Evolutionary conservation across 2,797 vertebrate genomes (phyloP), one percentile per base, ranked within the genome.

Genomic region (Gadopsis marmoratus): DNA sequence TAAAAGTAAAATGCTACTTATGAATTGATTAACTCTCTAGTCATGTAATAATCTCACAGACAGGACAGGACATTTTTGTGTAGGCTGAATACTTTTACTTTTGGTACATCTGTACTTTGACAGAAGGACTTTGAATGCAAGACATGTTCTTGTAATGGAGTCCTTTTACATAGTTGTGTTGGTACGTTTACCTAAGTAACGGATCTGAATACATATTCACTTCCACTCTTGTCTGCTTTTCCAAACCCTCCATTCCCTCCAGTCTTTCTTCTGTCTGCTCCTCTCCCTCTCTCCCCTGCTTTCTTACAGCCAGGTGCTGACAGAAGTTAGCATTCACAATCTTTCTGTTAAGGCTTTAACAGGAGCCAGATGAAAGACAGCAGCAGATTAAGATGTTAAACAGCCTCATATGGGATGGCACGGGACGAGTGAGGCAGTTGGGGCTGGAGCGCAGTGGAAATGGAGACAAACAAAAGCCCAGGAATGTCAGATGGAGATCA

Each of bases 291-390:
- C 78, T 83, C 71, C 78, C 66, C 80, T 64, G 71, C 89, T 80
- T 89, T 88, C 90, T 94, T 93, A 94, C 93, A 90, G 90, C 55
- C 73, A 93, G 93, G 93, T 78, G 95, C 90, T 95, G 95, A 96
- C 93, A 95, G 95, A 95, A 92, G 90, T 93, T 88, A 84, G 91
- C 93, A 89, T 94, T 95, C 92, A 92, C 86, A 92, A 89, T 93
- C 93, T 94, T 91, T 94, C 90, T 92, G 90, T 89, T 90, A 80
- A 88, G 92, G 94, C 88, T 90, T 93, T 95, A 94, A 95, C 94
- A 93, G 92, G 91, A 94, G 91, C 87, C 91, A 95, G 95, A 94
- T 95, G 95, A 96, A 95, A 95, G 95, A 95, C 94, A 88, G 90
- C 92, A 86, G 91, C 91, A 94, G 94, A 95, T 96, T 94, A 95